Conservation (phyloP, 2,888 invertebrate genomes). For the Eurytoma adleriae region DNA sequence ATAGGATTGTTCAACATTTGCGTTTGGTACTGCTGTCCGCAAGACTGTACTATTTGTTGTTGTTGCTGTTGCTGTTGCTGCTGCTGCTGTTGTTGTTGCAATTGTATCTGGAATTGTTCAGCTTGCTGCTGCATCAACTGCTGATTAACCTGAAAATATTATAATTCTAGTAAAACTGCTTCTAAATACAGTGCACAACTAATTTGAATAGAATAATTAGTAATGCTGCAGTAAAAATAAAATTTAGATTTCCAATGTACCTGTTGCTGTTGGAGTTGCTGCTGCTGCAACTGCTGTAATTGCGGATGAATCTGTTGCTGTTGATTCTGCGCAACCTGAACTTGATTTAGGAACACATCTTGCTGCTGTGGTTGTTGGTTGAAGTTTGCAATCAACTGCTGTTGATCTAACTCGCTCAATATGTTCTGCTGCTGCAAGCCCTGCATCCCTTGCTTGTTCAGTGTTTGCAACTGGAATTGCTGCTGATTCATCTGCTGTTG, state of each 20-base stretch:
- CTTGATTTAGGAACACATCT: constrained; percentile 62
- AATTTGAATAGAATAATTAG: too few relatives aligned
- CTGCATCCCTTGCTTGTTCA: constrained; percentile 63
- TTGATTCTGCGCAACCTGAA: constrained; percentile 66
- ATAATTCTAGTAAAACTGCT: too few relatives aligned
- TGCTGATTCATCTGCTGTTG: constrained; percentile 63
- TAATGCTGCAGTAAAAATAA: too few relatives aligned
- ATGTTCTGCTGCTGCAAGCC: constrained; percentile 63
- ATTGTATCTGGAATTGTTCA: constrained; percentile 68
- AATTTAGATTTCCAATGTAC: neutral
- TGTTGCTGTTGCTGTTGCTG: constrained; percentile 73
- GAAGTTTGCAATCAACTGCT: constrained; percentile 52
- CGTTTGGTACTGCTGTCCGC: constrained; percentile 69
- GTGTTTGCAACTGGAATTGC: constrained; percentile 68
- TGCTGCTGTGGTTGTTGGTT: constrained; percentile 50
- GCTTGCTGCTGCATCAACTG: constrained; percentile 65
- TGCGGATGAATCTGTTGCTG: constrained; percentile 70
- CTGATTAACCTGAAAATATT: constrained; percentile 62
- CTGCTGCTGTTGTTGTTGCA: constrained; percentile 72
- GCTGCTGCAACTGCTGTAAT: constrained; percentile 66
- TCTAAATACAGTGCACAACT: too few relatives aligned
- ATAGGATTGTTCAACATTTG: constrained; percentile 72
- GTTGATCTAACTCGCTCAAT: constrained; percentile 56
- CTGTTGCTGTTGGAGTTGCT: constrained; percentile 63
- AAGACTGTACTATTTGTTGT: constrained; percentile 72